These are phyloP conservation scores for Paguma larvata DNA, from an alignment of 2,797 vertebrate genomes.

Conservation along the genomic window DNA sequence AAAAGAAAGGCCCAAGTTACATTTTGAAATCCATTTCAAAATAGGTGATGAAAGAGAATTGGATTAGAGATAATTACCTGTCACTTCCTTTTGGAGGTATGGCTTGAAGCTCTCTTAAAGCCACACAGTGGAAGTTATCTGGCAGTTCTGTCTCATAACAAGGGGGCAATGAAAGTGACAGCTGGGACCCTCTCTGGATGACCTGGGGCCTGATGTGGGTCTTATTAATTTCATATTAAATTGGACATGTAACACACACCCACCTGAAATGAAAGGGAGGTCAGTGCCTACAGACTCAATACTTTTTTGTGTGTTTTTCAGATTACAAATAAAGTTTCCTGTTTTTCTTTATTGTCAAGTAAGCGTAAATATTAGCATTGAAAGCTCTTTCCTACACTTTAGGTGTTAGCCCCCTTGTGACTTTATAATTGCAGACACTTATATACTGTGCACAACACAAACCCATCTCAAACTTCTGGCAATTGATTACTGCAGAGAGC, in stretches of 20 bases:
- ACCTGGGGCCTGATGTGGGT: background rate
- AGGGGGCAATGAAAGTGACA: background rate
- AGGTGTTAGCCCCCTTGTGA: constrained; percentile 38
- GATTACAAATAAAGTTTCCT: constrained; percentile 42
- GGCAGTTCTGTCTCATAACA: background rate
- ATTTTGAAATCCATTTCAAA: constrained; percentile 44
- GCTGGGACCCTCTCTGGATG: background rate
- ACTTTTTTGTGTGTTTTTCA: background rate
- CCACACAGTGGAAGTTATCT: background rate
- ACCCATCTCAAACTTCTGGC: background rate
- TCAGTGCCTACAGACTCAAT: background rate
- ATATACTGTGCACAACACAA: constrained; percentile 3
- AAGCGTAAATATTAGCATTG: background rate
- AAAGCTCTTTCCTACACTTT: constrained; percentile 17
- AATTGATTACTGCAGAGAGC: constrained; percentile 18
- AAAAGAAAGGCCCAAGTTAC: constrained; percentile 33
- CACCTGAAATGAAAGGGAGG: background rate
- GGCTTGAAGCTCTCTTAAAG: constrained; percentile 5
- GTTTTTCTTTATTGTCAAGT: constrained; percentile 51
- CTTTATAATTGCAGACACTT: constrained; percentile 58
- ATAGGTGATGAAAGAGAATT: constrained; percentile 7
- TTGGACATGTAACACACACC: background rate
- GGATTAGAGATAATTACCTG: background rate
- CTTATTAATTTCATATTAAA: constrained; percentile 13
- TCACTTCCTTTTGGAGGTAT: background rate